Conservation (phyloP, 1,140 invertebrate genomes). For the Leptinotarsa texana region DNA sequence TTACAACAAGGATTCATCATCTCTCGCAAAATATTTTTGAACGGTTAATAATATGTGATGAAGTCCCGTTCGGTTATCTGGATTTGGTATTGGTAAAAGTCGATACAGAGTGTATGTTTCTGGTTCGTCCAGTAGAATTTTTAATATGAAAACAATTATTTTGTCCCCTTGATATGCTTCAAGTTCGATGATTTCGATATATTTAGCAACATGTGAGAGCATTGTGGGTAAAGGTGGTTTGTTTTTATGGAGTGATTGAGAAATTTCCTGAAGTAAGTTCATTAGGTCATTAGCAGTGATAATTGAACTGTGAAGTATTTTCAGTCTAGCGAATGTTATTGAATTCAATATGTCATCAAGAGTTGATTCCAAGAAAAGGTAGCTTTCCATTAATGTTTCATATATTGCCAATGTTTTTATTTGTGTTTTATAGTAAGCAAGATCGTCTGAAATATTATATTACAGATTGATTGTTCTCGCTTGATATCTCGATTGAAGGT, state of each 20-base stretch:
- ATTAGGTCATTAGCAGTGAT: not conserved
- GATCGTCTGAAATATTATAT: not conserved
- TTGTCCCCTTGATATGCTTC: constrained; percentile 29
- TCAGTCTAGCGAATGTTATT: too few relatives aligned
- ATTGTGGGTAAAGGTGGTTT: too few relatives aligned
- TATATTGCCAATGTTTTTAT: not conserved
- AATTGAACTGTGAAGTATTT: not conserved
- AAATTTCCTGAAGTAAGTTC: constrained; percentile 25
- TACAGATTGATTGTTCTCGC: not conserved
- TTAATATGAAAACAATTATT: constrained; percentile 30
- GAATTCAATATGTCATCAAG: too few relatives aligned
- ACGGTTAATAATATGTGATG: too few relatives aligned
- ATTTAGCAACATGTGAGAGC: constrained; percentile 18
- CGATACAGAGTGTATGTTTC: too few relatives aligned
- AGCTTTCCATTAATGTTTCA: not conserved
- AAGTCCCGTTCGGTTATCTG: too few relatives aligned
- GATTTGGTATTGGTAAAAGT: too few relatives aligned
- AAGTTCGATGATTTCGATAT: constrained; percentile 33
- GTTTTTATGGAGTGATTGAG: constrained; percentile 25
- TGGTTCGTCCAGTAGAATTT: too few relatives aligned
- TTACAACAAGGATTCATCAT: too few relatives aligned
- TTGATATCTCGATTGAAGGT: not conserved
- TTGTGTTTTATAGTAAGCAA: not conserved
- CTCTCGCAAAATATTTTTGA: too few relatives aligned
- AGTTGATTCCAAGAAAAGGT: not conserved